phyloP scores from a whole-genome alignment of 1,140 invertebrate genomes.

The Drosophila virilis region DNA sequence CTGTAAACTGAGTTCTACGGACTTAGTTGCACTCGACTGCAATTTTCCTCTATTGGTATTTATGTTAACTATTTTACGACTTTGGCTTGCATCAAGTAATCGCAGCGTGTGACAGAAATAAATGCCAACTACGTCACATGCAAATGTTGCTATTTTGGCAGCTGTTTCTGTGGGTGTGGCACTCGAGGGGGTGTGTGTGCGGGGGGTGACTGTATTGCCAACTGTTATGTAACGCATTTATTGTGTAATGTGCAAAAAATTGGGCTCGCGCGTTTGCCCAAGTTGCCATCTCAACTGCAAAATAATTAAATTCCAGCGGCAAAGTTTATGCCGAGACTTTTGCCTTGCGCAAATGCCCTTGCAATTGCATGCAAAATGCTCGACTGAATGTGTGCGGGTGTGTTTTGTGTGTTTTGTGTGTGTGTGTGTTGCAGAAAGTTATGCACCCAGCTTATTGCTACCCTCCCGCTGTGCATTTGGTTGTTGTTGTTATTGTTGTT shows the following conservation, averaged over 20 bases:
- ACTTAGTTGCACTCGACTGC: background rate
- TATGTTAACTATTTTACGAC: conserved; percentile 24
- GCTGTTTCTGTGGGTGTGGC: conserved; percentile 27
- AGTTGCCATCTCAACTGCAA: conserved; percentile 64
- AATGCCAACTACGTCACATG: conserved; percentile 62
- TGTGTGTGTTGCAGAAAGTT: conserved; percentile 58
- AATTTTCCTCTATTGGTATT: background rate
- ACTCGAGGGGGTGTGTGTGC: background rate
- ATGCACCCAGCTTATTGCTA: conserved; percentile 77
- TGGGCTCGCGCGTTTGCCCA: conserved; percentile 58
- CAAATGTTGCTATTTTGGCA: conserved; percentile 63
- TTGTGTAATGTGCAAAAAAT: conserved; percentile 77
- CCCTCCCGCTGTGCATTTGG: conserved; percentile 72
- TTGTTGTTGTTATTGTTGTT: conserved; percentile 37
- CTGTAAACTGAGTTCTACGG: background rate
- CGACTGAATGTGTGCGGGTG: background rate
- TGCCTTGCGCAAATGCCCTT: conserved; percentile 54
- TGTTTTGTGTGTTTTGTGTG: conserved; percentile 5
- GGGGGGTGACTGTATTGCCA: background rate
- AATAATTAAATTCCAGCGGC: conserved; percentile 77
- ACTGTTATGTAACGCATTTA: conserved; percentile 22
- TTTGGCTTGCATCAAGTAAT: conserved; percentile 15
- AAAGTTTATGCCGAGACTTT: conserved; percentile 69
- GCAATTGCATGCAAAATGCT: conserved; percentile 74
- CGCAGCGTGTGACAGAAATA: conserved; percentile 68